These are phyloP conservation scores for Heterotilapia buettikoferi DNA, from an alignment of 2,113 vertebrate genomes.

Conservation along the genomic window DNA sequence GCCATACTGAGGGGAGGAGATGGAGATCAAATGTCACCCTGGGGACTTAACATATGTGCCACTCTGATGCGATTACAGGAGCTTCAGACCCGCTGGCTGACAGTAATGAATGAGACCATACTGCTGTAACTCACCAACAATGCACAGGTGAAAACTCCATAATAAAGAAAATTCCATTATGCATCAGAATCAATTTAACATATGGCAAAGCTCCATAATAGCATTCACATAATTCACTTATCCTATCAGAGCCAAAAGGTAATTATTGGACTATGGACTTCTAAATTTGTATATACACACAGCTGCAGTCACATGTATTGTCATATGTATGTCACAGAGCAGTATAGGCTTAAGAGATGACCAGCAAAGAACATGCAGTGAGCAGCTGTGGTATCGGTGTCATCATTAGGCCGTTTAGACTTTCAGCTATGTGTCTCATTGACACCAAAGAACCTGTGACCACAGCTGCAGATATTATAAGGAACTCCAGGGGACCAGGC, in stretches of 20 bases:
- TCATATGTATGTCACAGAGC: background rate
- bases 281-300: background rate
- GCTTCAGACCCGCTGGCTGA: background rate
- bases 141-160: background rate
- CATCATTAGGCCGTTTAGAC: background rate
- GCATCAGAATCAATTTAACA: conserved; percentile 13
- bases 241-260: background rate
- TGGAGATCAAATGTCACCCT: background rate
- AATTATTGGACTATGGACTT: background rate
- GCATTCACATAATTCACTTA: background rate
- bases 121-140: background rate
- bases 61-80: background rate
- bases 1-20: background rate
- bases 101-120: background rate
- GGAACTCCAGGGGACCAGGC: background rate
- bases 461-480: background rate
- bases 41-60: background rate
- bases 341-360: background rate
- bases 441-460: background rate
- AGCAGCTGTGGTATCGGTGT: background rate
- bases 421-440: background rate
- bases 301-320: background rate
- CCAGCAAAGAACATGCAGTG: background rate
- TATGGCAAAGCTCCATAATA: conserved; percentile 15
- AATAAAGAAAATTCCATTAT: conserved; percentile 34